phyloP scores from a whole-genome alignment of 1,140 invertebrate genomes.

The Cephus cinctus region DNA sequence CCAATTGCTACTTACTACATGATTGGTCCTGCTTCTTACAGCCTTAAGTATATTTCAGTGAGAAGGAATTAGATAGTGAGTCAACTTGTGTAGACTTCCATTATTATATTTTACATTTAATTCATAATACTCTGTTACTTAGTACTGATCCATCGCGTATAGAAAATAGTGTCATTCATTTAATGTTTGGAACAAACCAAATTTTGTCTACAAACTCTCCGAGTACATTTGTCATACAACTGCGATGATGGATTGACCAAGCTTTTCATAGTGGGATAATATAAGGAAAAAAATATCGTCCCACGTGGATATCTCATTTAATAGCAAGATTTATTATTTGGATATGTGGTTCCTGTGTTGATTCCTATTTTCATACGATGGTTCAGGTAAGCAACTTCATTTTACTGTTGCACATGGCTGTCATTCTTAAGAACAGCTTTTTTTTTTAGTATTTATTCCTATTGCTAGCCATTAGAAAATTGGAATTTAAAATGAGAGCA shows the following conservation, averaged over 20 bases:
- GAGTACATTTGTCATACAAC: no score
- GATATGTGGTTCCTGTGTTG: constrained; percentile 54
- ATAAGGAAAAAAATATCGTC: constrained; percentile 57
- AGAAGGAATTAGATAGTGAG: no score
- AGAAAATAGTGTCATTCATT: no score
- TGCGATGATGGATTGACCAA: constrained; percentile 40
- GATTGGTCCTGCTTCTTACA: no score
- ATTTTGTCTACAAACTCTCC: no score
- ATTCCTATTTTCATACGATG: constrained; percentile 51
- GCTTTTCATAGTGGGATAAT: constrained; percentile 55
- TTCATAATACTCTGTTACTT: no score
- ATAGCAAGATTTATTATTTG: constrained; percentile 55
- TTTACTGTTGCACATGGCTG: constrained; percentile 20
- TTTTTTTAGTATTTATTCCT: constrained; percentile 54
- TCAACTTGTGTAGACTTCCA: no score
- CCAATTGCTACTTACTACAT: no score
- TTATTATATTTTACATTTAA: no score
- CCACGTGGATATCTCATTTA: constrained; percentile 53
- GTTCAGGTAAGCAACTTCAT: constrained; percentile 48
- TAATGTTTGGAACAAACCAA: no score
- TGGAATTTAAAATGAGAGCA: constrained; percentile 37
- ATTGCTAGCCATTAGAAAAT: constrained; percentile 57
- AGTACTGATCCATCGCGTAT: no score
- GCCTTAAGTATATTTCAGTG: no score
- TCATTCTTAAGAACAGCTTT: constrained; percentile 7